phyloP scores from a whole-genome alignment of 2,797 vertebrate species.

The Microctenopoma lineatum region DNA sequence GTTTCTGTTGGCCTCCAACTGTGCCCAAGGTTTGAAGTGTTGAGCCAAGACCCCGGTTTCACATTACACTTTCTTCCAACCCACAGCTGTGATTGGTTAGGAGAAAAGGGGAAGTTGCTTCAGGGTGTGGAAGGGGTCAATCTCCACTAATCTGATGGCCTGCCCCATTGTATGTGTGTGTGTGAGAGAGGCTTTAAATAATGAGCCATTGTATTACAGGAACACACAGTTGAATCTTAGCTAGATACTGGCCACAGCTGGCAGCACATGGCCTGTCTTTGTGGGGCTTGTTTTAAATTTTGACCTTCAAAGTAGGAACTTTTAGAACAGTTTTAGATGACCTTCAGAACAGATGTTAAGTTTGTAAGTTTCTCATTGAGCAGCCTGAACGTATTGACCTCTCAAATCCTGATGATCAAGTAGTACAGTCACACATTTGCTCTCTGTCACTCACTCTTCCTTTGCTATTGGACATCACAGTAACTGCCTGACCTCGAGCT shows the following conservation, averaged over 20 bases:
- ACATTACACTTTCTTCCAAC: conserved; percentile 80
- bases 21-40: conserved; percentile 74
- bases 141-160: conserved; percentile 77
- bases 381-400: neutral
- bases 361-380: conserved; percentile 1
- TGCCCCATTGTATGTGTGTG: conserved; percentile 65
- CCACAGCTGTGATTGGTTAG: conserved; percentile 73
- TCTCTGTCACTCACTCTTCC: neutral
- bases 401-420: neutral
- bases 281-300: conserved; percentile 37
- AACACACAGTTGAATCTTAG: conserved; percentile 66
- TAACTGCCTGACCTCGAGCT: neutral
- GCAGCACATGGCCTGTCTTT: conserved; percentile 59
- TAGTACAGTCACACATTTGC: neutral
- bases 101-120: conserved; percentile 66
- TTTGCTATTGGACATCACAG: neutral
- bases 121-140: conserved; percentile 75
- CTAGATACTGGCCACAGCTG: conserved; percentile 65
- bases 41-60: conserved; percentile 78
- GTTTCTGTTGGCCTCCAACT: conserved; percentile 76
- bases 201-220: conserved; percentile 82
- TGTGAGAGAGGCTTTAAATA: conserved; percentile 68
- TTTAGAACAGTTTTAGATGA: conserved; percentile 5
- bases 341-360: neutral
- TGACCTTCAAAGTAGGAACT: conserved; percentile 30